Conservation (phyloP, 2,113 vertebrate species). For the Bagarius yarrelli region DNA sequence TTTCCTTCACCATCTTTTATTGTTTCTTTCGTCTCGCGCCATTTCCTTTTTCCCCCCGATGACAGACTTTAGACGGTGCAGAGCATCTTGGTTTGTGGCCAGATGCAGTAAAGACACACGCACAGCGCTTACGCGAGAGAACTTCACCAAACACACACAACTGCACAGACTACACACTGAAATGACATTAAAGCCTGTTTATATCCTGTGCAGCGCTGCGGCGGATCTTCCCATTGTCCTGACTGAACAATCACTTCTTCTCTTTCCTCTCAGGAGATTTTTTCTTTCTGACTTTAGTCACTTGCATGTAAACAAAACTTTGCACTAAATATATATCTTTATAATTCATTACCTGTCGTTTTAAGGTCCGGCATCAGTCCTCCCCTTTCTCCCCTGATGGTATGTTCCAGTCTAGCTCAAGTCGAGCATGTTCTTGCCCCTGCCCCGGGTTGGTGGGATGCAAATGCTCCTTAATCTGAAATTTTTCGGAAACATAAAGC, state of each 20-base stretch:
- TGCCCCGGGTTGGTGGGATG: slow-evolving; percentile 56
- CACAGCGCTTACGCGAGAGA: slow-evolving; percentile 54
- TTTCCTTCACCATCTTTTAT: not conserved
- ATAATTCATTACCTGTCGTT: slow-evolving; percentile 25
- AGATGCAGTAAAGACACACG: slow-evolving; percentile 53
- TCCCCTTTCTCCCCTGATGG: slow-evolving; percentile 1
- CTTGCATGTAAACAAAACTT: not conserved
- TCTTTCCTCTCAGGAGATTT: not conserved
- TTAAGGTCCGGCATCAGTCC: slow-evolving; percentile 14
- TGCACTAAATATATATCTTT: not conserved
- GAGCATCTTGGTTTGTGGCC: slow-evolving; percentile 51
- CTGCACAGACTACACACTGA: not conserved
- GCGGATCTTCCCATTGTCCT: slow-evolving; percentile 26
- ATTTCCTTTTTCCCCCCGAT: slow-evolving; percentile 31
- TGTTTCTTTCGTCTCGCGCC: slow-evolving; percentile 23
- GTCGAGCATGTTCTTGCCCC: slow-evolving; percentile 32
- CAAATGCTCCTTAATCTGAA: slow-evolving; percentile 56
- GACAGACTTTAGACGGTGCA: slow-evolving; percentile 42
- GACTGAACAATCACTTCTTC: slow-evolving; percentile 12
- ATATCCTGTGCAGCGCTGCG: slow-evolving; percentile 20
- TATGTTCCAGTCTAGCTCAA: slow-evolving; percentile 16
- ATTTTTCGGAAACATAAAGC: slow-evolving; percentile 70
- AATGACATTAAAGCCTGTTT: slow-evolving; percentile 11
- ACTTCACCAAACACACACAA: slow-evolving; percentile 9
- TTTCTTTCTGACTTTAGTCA: not conserved